phyloP scores from a whole-genome alignment of 2,113 vertebrate species.

The Ictidomys tridecemlineatus region DNA sequence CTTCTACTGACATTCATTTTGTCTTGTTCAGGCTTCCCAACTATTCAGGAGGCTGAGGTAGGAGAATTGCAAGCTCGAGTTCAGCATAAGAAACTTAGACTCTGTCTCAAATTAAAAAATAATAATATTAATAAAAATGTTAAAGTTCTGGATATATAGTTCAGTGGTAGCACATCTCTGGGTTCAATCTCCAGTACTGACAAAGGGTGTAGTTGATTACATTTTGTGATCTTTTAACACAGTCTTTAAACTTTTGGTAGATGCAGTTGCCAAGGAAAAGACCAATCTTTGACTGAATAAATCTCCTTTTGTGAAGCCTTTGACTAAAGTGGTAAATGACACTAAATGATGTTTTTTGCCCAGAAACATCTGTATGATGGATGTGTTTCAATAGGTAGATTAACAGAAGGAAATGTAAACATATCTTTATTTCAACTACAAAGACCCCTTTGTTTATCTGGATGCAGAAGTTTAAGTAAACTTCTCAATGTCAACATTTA shows the following conservation, averaged over 20 bases:
- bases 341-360: constrained; percentile 58
- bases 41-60: too few species aligned
- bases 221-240: constrained; percentile 33
- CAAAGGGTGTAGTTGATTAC: constrained; percentile 18
- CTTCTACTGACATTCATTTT: constrained; percentile 18
- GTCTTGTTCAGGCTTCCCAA: neutral
- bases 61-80: too few species aligned
- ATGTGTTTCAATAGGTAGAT: constrained; percentile 72
- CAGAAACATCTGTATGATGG: constrained; percentile 71
- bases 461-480: constrained; percentile 73
- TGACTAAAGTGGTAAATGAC: constrained; percentile 27
- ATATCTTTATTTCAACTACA: constrained; percentile 77
- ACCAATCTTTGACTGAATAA: constrained; percentile 39
- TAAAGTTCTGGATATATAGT: too few species aligned
- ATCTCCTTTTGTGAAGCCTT: neutral
- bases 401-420: constrained; percentile 74
- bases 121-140: too few species aligned
- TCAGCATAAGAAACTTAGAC: too few species aligned
- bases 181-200: too few species aligned
- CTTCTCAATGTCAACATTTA: constrained; percentile 48
- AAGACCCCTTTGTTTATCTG: constrained; percentile 70
- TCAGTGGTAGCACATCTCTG: too few species aligned
- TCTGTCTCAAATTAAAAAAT: too few species aligned
- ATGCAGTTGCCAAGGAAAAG: constrained; percentile 58
- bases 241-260: constrained; percentile 46